These are phyloP conservation scores for Prorops nasuta DNA, from an alignment of 1,140 invertebrate species.

Conservation along the genomic window DNA sequence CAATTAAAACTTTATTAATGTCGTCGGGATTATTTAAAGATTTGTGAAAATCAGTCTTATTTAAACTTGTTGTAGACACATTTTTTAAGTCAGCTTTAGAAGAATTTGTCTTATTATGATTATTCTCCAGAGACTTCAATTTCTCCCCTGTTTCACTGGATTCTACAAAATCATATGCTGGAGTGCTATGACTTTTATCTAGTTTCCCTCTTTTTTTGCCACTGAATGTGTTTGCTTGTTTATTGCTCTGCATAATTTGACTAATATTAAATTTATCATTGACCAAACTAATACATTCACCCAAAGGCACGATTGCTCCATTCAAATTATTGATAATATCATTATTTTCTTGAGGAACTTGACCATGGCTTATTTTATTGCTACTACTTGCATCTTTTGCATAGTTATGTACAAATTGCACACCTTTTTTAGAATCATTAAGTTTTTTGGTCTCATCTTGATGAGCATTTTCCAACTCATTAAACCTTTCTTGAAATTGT, in stretches of 20 bases:
- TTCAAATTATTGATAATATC: constrained; percentile 24
- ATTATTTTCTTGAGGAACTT: background rate
- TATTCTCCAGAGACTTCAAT: constrained; percentile 25
- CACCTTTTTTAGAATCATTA: background rate
- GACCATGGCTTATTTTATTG: background rate
- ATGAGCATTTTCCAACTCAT: constrained; percentile 19
- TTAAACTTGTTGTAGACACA: constrained; percentile 20
- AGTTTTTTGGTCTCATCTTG: constrained; percentile 11
- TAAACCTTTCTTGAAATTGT: constrained; percentile 44
- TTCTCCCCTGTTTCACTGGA: constrained; percentile 8
- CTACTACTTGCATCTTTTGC: constrained; percentile 9
- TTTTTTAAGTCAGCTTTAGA: constrained; percentile 14
- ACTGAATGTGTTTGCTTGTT: constrained; percentile 7
- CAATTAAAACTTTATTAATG: constrained; percentile 1
- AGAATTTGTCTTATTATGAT: constrained; percentile 15
- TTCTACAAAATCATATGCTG: constrained; percentile 65
- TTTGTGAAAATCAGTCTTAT: constrained; percentile 32
- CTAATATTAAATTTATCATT: constrained; percentile 22
- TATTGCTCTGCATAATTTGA: constrained; percentile 7
- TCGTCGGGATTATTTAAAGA: constrained; percentile 15
- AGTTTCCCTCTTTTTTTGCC: constrained; percentile 58
- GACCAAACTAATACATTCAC: constrained; percentile 28
- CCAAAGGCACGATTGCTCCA: constrained; percentile 35
- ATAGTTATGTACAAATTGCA: constrained; percentile 6
- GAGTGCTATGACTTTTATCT: constrained; percentile 76